Conservation (phyloP, 2,113 vertebrate species). For the Chionis minor region DNA sequence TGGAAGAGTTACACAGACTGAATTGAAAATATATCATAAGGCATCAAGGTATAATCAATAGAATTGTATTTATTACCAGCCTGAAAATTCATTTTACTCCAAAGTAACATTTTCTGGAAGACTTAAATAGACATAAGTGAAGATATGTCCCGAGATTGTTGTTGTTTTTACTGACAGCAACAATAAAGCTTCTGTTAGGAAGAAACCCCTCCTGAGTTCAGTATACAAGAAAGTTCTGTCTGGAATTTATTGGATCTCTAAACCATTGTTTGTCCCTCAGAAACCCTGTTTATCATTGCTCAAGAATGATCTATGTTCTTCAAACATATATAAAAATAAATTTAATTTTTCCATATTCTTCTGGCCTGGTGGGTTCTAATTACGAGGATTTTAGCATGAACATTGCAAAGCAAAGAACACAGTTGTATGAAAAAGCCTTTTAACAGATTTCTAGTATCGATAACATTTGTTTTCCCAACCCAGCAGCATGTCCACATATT, state of each 20-base stretch:
- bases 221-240: background rate
- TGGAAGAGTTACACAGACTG: background rate
- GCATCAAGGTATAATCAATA: background rate
- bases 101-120: background rate
- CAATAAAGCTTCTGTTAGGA: background rate
- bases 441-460: background rate
- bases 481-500: background rate
- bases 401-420: background rate
- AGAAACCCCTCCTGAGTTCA: background rate
- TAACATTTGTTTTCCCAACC: background rate
- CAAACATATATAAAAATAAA: background rate
- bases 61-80: background rate
- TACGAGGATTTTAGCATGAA: background rate
- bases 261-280: background rate
- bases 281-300: background rate
- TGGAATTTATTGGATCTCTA: background rate
- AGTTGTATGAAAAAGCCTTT: background rate
- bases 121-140: background rate
- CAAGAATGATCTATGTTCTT: background rate
- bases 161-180: background rate
- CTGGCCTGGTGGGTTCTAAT: background rate
- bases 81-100: constrained; percentile 7
- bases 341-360: background rate
- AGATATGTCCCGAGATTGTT: background rate
- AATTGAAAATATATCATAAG: background rate